Conservation (phyloP, 2,113 vertebrate species). For the Climacteris rufus region DNA sequence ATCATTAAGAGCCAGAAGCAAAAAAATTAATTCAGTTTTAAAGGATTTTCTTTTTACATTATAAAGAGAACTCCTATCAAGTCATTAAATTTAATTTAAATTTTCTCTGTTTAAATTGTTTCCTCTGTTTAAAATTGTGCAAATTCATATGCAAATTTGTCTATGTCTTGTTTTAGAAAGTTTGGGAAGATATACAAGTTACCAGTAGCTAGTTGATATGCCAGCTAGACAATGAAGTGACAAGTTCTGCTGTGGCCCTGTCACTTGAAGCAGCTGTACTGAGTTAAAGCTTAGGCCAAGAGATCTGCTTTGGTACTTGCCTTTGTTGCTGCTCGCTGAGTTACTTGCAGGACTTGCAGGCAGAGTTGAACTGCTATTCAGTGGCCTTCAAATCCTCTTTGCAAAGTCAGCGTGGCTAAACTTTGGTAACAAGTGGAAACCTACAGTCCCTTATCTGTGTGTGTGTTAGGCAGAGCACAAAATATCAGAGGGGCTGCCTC, state of each 20-base stretch:
- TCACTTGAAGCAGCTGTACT: not conserved
- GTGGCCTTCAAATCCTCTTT: not conserved
- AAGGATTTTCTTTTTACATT: conserved; percentile 25
- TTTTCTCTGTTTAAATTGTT: not conserved
- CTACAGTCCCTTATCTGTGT: not conserved
- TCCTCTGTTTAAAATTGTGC: not conserved
- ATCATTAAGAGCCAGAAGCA: not conserved
- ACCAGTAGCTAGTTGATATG: not conserved
- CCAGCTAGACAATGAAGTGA: not conserved
- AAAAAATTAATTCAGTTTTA: conserved; percentile 1
- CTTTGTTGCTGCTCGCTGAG: not conserved
- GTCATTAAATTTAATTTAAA: not conserved
- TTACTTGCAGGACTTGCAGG: not conserved
- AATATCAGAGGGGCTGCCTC: not conserved
- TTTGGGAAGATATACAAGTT: not conserved
- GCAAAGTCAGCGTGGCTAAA: not conserved
- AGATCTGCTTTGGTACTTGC: not conserved
- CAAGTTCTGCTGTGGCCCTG: not conserved
- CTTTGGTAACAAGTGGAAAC: not conserved
- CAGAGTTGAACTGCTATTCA: not conserved
- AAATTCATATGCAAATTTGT: not conserved
- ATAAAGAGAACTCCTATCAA: not conserved
- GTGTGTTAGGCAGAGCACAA: not conserved
- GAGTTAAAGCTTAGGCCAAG: not conserved
- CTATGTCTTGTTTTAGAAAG: not conserved